Conservation (phyloP, 2,113 vertebrate species). For the Colinus virginianus region DNA sequence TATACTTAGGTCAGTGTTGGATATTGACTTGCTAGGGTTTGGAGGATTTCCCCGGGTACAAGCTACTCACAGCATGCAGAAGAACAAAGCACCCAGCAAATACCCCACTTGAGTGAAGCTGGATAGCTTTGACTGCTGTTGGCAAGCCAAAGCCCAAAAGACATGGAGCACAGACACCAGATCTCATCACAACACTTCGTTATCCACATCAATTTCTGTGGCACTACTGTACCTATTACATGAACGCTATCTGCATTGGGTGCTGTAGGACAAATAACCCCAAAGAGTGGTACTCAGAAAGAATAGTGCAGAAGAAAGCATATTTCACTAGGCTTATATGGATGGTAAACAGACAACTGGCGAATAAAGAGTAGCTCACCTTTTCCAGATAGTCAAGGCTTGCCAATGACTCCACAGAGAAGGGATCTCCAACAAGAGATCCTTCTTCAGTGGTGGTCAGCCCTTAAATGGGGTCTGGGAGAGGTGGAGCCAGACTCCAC, state of each 20-base stretch:
- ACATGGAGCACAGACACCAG: rapidly evolving
- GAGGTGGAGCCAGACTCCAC: too few species aligned
- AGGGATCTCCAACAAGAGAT: too few species aligned
- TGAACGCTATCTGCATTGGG: not conserved
- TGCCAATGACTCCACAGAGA: too few species aligned
- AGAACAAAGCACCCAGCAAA: rapidly evolving
- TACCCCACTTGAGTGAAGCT: rapidly evolving
- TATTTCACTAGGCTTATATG: too few species aligned
- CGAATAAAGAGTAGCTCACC: too few species aligned
- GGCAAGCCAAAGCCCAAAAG: not conserved
- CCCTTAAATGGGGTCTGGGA: too few species aligned
- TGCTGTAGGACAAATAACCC: too few species aligned
- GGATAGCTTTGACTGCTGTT: not conserved
- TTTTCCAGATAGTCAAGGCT: too few species aligned
- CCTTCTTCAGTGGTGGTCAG: too few species aligned
- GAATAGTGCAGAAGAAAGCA: too few species aligned
- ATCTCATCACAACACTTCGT: not conserved
- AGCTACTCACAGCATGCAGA: not conserved
- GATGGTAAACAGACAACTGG: too few species aligned
- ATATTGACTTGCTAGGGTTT: not conserved
- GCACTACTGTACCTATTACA: not conserved
- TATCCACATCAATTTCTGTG: not conserved
- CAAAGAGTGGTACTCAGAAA: too few species aligned
- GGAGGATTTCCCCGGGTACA: not conserved
- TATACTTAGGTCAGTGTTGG: not conserved